Conservation (phyloP, 2,888 invertebrate genomes). For the Steinernema hermaphroditum region DNA sequence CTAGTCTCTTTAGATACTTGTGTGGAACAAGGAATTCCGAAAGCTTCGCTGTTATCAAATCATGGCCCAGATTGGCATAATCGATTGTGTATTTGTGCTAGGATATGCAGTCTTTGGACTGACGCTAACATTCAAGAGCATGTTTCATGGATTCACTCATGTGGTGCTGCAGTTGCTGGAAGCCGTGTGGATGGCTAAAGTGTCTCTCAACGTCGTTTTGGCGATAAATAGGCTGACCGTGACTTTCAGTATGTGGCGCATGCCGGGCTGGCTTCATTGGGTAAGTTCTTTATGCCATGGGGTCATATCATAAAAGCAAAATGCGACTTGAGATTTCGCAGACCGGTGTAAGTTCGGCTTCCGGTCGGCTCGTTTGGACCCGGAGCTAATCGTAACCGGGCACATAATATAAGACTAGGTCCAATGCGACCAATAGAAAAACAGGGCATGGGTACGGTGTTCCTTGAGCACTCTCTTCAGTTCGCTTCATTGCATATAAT, state of each 20-base stretch:
- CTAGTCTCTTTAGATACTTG: background rate
- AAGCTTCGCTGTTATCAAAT: constrained; percentile 6
- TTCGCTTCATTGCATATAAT: too few species aligned
- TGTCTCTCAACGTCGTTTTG: background rate
- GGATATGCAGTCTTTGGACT: constrained; percentile 8
- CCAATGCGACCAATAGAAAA: too few species aligned
- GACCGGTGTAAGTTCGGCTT: too few species aligned
- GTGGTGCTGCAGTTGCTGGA: background rate
- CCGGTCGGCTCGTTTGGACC: too few species aligned
- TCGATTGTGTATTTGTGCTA: background rate
- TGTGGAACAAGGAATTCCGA: constrained; percentile 2
- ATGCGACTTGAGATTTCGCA: too few species aligned
- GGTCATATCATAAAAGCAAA: too few species aligned
- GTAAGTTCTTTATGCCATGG: too few species aligned
- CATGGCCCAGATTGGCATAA: constrained; percentile 5
- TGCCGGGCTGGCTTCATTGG: background rate
- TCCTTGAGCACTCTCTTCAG: too few species aligned
- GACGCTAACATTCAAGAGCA: background rate
- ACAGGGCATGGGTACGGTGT: too few species aligned
- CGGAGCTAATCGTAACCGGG: too few species aligned
- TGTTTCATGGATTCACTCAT: background rate
- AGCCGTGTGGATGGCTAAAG: background rate
- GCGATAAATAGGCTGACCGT: background rate
- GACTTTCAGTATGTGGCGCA: background rate
- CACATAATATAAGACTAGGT: too few species aligned